Conservation (phyloP, 2,797 vertebrate species). For the Sebastes kiyomatsui region DNA sequence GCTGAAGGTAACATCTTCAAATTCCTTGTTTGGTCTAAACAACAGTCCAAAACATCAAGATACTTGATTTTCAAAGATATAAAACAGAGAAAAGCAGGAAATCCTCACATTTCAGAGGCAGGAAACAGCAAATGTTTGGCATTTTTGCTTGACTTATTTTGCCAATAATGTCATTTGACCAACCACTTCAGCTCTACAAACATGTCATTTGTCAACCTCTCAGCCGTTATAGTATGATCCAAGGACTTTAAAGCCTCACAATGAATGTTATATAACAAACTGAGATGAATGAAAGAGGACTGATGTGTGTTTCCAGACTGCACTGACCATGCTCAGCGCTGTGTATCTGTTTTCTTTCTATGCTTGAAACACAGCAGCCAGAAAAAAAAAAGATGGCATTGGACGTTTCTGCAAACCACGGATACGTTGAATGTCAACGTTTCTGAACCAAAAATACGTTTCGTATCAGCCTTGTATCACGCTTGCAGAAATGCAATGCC, state of each 20-base stretch:
- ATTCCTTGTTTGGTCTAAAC: background rate
- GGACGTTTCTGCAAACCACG: too few species aligned
- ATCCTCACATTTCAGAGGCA: background rate
- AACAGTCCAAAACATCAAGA: background rate
- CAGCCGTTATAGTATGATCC: background rate
- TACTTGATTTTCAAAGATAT: background rate
- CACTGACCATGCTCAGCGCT: background rate
- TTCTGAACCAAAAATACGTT: too few species aligned
- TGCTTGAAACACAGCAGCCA: background rate
- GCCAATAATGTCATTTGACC: background rate
- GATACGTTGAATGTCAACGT: too few species aligned
- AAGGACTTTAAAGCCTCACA: background rate
- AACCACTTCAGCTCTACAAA: background rate
- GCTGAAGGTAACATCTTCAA: background rate
- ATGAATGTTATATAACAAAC: background rate
- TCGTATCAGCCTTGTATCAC: too few species aligned
- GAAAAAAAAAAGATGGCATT: too few species aligned
- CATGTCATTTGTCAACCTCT: background rate
- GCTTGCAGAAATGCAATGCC: too few species aligned
- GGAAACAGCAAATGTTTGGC: background rate
- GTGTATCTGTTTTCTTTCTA: background rate
- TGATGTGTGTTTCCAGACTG: background rate
- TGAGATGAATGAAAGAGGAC: background rate
- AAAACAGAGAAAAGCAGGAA: background rate
- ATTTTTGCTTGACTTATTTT: background rate